A percentile compares a stretch with the other conserved stretches of the same genome.
Evolutionary conservation across 2,113 vertebrate genomes (phyloP).

Genomic region (Tricholaema leucomelas): DNA sequence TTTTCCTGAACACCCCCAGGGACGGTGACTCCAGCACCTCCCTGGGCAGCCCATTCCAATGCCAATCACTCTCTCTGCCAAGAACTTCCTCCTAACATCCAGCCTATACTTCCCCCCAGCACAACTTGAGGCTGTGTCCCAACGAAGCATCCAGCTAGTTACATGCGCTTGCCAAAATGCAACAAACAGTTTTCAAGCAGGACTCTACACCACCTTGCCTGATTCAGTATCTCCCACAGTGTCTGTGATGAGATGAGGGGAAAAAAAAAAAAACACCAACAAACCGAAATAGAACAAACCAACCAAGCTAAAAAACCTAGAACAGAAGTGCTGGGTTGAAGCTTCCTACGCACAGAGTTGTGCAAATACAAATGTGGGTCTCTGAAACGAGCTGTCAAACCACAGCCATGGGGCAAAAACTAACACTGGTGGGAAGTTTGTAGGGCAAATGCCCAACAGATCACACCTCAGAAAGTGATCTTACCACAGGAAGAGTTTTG

Average conservation of each 20-base stretch:
- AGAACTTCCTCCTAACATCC: too few species aligned
- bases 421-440: neutral
- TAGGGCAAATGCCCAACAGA: neutral
- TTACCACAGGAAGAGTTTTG: slow-evolving; percentile 12
- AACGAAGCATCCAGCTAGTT: neutral
- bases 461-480: neutral
- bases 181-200: neutral
- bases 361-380: neutral
- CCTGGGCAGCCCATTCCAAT: too few species aligned
- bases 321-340: neutral
- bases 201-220: neutral
- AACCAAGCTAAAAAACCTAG: neutral
- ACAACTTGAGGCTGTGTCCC: too few species aligned
- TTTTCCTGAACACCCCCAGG: too few species aligned
- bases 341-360: neutral
- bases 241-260: neutral
- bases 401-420: neutral
- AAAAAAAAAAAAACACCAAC: neutral
- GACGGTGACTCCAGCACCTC: too few species aligned
- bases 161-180: neutral
- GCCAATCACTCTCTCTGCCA: too few species aligned
- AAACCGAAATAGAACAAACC: neutral
- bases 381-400: accelerated
- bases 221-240: neutral
- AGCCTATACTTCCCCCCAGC: too few species aligned